Evolutionary conservation across 2,797 vertebrate genomes (phyloP).

Genomic region (Muraenolepis orangiensis): DNA sequence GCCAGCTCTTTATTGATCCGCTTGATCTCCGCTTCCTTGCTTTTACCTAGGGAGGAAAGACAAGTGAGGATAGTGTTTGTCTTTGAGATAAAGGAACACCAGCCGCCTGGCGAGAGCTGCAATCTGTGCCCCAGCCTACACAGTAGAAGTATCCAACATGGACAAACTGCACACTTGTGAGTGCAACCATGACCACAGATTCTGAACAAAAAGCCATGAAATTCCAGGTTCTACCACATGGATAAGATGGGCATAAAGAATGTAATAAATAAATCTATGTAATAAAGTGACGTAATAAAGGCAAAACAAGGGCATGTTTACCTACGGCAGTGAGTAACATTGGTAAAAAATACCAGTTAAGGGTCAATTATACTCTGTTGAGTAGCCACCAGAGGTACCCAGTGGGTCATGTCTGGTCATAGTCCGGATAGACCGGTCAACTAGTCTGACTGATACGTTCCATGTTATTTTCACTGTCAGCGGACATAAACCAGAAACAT

Average conservation of each 20-base stretch:
- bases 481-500: background rate
- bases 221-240: background rate
- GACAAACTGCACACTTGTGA: background rate
- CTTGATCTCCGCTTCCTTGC: conserved; percentile 92
- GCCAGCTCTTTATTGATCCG: conserved; percentile 92
- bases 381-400: background rate
- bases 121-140: background rate
- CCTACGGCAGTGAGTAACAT: background rate
- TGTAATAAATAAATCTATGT: too few species aligned
- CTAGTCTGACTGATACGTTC: background rate
- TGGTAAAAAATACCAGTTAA: background rate
- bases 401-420: background rate
- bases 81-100: background rate
- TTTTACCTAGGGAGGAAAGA: conserved; percentile 77
- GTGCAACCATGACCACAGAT: background rate
- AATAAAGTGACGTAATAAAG: background rate
- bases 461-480: background rate
- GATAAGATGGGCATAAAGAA: background rate
- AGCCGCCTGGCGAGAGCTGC: background rate
- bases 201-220: background rate
- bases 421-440: too few species aligned
- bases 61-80: background rate
- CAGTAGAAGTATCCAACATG: background rate
- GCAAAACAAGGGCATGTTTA: background rate
- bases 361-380: background rate